These are phyloP conservation scores for Caenorhabditis imperialis DNA, from an alignment of 2,888 invertebrate genomes.

Conservation along the genomic window DNA sequence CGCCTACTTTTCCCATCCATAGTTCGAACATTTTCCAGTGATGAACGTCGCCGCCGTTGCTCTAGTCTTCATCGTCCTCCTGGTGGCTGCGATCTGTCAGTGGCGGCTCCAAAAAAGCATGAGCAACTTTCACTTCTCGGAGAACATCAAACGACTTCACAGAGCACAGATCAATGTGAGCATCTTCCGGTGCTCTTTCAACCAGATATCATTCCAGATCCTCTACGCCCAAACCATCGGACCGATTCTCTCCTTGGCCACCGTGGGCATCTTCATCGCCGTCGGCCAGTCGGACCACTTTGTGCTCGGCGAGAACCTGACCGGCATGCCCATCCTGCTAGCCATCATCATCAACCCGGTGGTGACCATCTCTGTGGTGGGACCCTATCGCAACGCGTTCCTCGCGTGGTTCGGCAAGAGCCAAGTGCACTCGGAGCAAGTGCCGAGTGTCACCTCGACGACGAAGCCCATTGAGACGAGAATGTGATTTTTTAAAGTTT, in stretches of 20 bases:
- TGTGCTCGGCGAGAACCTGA: not conserved
- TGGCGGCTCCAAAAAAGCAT: not conserved
- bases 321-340: not conserved
- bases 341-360: not conserved
- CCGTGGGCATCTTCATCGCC: no score
- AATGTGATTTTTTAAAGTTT: no score
- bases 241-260: not conserved
- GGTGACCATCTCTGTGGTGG: not conserved
- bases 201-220: not conserved
- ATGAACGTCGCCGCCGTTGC: not conserved
- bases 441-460: no score
- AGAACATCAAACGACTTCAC: not conserved
- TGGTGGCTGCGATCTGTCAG: not conserved
- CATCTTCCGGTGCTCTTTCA: not conserved
- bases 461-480: no score
- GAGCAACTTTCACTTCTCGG: not conserved
- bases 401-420: not conserved
- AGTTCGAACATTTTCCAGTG: no score
- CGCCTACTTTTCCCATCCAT: no score
- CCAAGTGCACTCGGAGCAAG: no score
- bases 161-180: not conserved
- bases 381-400: not conserved
- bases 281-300: no score
- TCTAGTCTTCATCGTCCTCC: not conserved
- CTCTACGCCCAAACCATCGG: slow-evolving; percentile 1